Percentiles rank a stretch among this genome's conserved stretches.
Evolutionary conservation across 2,888 invertebrate genomes (phyloP).

Genomic region (Ernsta delagoae): DNA sequence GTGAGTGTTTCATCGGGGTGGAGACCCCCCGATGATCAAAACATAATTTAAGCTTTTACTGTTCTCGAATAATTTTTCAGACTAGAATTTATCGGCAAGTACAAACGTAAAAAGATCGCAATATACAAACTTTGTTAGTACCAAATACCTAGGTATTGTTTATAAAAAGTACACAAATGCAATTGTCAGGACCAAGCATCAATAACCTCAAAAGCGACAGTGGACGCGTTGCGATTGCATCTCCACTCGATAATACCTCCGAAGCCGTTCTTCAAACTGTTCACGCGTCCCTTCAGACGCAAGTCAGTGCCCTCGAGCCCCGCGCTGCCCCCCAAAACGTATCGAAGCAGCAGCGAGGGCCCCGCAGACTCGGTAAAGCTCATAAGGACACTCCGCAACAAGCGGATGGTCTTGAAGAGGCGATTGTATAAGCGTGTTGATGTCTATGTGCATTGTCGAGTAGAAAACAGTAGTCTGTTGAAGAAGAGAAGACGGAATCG

Average conservation of each 20-base stretch:
- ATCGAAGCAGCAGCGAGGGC: conserved; percentile 79
- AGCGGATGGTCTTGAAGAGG: conserved; percentile 67
- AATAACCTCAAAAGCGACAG: conserved; percentile 78
- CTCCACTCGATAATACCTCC: conserved; percentile 84
- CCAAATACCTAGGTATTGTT: too few relatives aligned
- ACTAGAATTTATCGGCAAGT: too few relatives aligned
- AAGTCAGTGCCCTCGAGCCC: conserved; percentile 88
- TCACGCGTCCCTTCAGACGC: conserved; percentile 88
- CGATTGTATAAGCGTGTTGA: conserved; percentile 75
- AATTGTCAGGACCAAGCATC: conserved; percentile 81
- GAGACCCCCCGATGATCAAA: too few relatives aligned
- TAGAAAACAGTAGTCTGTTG: conserved; percentile 56
- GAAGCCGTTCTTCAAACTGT: conserved; percentile 86
- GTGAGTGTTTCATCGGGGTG: too few relatives aligned
- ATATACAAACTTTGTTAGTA: too few relatives aligned
- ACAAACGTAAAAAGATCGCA: too few relatives aligned
- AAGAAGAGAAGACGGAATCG: conserved; percentile 57
- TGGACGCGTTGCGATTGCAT: conserved; percentile 80
- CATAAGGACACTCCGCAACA: conserved; percentile 62
- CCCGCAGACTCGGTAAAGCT: conserved; percentile 77
- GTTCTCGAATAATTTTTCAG: too few relatives aligned
- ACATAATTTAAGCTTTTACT: too few relatives aligned
- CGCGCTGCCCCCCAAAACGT: conserved; percentile 84
- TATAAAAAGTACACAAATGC: too few relatives aligned
- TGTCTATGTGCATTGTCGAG: conserved; percentile 79